A percentile compares a stretch with the other conserved stretches of the same genome.
These are phyloP conservation scores for Halichoeres trimaculatus DNA, from an alignment of 2,113 vertebrate genomes.

Conservation along the genomic window DNA sequence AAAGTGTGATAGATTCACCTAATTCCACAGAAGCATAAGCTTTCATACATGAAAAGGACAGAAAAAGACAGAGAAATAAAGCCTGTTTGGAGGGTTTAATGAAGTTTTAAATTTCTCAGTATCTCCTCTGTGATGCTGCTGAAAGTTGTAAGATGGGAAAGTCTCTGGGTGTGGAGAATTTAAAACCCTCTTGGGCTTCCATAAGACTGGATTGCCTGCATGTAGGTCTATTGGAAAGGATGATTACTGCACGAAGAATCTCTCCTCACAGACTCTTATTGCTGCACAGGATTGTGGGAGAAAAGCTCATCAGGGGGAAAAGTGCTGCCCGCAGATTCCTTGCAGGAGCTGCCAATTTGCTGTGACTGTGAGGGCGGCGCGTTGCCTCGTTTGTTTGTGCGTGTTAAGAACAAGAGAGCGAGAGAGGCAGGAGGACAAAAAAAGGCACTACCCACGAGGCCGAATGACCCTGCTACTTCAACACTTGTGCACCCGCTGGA, in stretches of 20 bases:
- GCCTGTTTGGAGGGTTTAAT: conserved; percentile 49
- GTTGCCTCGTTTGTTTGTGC: conserved; percentile 49
- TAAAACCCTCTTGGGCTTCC: conserved; percentile 44
- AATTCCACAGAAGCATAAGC: conserved; percentile 39
- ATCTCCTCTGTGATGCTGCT: conserved; percentile 26
- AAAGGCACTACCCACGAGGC: conserved; percentile 36
- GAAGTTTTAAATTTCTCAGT: conserved; percentile 67
- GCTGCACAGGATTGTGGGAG: conserved; percentile 37
- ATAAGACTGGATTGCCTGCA: conserved; percentile 31
- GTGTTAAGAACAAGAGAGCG: conserved; percentile 31
- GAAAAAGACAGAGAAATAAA: conserved; percentile 36
- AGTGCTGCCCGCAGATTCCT: conserved; percentile 30
- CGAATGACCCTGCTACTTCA: conserved; percentile 40
- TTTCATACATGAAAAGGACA: conserved; percentile 25
- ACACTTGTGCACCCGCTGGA: conserved; percentile 23
- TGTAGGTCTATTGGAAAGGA: conserved; percentile 59
- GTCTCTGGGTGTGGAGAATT: conserved; percentile 50
- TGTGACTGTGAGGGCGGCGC: conserved; percentile 23
- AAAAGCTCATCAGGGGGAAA: conserved; percentile 56
- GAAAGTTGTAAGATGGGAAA: conserved; percentile 35
- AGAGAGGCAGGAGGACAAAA: conserved; percentile 21
- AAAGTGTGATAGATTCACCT: conserved; percentile 71
- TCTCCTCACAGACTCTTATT: conserved; percentile 51
- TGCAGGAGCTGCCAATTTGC: conserved; percentile 36
- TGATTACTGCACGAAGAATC: conserved; percentile 64